These are phyloP conservation scores for Drosophila orosa DNA, from an alignment of 1,140 invertebrate genomes.

Conservation along the genomic window DNA sequence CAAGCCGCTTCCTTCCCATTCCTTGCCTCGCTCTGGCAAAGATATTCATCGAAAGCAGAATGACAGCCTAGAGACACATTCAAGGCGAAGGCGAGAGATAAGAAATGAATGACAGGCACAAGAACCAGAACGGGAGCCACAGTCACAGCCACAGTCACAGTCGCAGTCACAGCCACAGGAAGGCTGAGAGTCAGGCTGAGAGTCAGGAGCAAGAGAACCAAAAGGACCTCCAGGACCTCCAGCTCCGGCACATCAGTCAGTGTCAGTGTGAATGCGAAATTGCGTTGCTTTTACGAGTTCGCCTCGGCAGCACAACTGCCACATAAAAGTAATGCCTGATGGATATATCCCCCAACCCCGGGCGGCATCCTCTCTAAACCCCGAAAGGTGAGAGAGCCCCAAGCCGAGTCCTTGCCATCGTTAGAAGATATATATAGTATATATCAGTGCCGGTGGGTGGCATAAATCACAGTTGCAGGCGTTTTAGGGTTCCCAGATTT, in stretches of 20 bases:
- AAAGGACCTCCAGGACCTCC: constrained; percentile 34
- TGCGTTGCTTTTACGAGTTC: constrained; percentile 76
- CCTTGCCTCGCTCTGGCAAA: constrained; percentile 35
- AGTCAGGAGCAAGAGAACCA: neutral
- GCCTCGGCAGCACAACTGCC: constrained; percentile 51
- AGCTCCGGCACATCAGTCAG: constrained; percentile 70
- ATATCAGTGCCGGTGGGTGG: constrained; percentile 24
- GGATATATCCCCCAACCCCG: constrained; percentile 37
- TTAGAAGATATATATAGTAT: constrained; percentile 41
- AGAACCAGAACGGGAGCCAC: constrained; percentile 25
- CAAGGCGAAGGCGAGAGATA: constrained; percentile 70
- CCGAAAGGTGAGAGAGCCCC: constrained; percentile 41
- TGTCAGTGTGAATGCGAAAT: constrained; percentile 80
- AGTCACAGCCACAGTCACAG: constrained; percentile 1
- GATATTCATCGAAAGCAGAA: constrained; percentile 84
- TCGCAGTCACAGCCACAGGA: constrained; percentile 7
- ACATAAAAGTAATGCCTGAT: constrained; percentile 64
- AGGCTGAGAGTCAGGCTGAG: neutral
- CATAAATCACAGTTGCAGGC: constrained; percentile 55
- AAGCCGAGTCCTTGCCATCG: constrained; percentile 51
- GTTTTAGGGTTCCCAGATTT: constrained; percentile 28
- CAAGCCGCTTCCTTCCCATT: neutral
- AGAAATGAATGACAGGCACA: constrained; percentile 78
- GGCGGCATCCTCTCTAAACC: neutral
- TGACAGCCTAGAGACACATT: constrained; percentile 84